Percentiles rank a stretch among this genome's conserved stretches.
phyloP scores from a whole-genome alignment of 2,113 vertebrate genomes.

The Solenodon paradoxus region DNA sequence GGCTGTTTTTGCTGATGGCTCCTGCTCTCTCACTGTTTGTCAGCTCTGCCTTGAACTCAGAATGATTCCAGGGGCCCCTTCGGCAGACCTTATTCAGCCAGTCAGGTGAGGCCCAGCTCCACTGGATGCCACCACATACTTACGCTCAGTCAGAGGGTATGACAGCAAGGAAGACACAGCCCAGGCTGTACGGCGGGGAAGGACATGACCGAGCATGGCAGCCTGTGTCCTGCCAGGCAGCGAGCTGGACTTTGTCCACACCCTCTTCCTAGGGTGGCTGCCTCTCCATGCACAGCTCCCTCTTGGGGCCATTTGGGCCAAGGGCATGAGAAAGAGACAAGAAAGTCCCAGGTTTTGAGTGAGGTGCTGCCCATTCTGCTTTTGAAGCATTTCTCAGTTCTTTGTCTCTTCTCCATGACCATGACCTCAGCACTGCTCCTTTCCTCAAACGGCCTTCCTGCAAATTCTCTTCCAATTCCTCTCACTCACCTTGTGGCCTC shows the following conservation, averaged over 20 bases:
- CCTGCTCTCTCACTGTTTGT: not conserved
- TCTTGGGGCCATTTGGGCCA: not conserved
- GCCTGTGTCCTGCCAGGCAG: not conserved
- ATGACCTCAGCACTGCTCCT: not conserved
- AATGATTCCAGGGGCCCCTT: not conserved
- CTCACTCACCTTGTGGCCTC: not conserved
- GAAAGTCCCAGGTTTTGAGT: not conserved
- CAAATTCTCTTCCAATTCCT: not conserved
- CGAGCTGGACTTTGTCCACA: not conserved
- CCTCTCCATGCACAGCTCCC: not conserved
- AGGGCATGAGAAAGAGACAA: not conserved
- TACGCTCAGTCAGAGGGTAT: not conserved
- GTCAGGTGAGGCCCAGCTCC: not conserved
- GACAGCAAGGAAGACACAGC: not conserved
- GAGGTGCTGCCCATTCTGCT: not conserved
- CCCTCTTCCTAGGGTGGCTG: not conserved
- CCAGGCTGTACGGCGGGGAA: not conserved
- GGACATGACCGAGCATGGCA: not conserved
- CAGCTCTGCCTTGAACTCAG: not conserved
- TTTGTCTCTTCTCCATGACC: not conserved
- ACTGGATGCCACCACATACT: fast-evolving
- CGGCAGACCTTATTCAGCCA: not conserved
- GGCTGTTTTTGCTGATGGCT: not conserved
- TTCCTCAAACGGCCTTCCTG: not conserved
- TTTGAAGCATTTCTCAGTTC: not conserved